Conservation (phyloP, 92 coral and sea anemone species). For the Heliopora coerulea region DNA sequence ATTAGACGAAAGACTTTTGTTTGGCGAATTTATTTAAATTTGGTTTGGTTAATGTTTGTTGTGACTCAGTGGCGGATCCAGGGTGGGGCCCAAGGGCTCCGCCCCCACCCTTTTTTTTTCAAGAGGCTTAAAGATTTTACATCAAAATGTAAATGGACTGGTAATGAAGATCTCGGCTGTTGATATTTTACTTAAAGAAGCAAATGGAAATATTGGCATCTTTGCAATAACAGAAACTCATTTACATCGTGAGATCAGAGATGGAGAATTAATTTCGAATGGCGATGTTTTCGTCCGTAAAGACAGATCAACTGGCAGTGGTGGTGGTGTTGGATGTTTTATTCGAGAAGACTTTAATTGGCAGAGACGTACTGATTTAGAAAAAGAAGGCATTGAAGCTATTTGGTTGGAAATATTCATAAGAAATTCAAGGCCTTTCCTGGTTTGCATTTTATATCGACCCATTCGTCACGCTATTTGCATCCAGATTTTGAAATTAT, state of each 20-base stretch:
- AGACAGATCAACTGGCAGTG: background rate
- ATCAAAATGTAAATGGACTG: constrained; percentile 6
- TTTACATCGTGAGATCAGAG: constrained; percentile 7
- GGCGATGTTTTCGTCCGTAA: constrained; percentile 4
- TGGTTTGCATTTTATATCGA: background rate
- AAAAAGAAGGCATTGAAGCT: too few relatives aligned
- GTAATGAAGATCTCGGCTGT: background rate
- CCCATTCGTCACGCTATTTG: background rate
- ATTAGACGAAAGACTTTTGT: too few relatives aligned
- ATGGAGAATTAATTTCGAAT: background rate
- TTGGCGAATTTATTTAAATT: too few relatives aligned
- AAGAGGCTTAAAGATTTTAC: constrained; percentile 7
- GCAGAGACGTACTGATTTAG: constrained; percentile 14
- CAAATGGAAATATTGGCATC: constrained; percentile 11
- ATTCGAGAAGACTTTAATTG: constrained; percentile 6
- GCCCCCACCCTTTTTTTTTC: too few relatives aligned
- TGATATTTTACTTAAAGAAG: background rate
- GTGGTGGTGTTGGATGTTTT: constrained; percentile 31
- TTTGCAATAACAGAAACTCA: constrained; percentile 1
- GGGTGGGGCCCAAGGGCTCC: too few relatives aligned
- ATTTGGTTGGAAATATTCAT: background rate
- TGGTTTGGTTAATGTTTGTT: too few relatives aligned
- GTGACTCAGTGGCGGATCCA: too few relatives aligned
- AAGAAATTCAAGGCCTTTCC: background rate
- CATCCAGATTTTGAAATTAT: background rate